Conservation (phyloP, 1,140 invertebrate genomes). For the Drosophila tani region DNA sequence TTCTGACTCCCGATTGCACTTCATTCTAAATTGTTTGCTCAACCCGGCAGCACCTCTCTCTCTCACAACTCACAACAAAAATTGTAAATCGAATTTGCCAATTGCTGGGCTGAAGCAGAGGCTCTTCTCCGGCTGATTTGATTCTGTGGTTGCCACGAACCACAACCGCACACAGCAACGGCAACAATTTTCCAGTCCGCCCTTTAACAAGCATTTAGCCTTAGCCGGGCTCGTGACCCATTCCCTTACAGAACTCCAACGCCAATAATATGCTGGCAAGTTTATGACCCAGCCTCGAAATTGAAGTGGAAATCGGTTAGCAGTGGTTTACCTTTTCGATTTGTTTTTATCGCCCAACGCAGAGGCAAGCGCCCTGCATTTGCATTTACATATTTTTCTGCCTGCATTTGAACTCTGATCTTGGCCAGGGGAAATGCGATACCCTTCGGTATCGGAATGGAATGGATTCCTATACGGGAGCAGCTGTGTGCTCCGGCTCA, state of each 20-base stretch:
- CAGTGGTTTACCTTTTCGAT: conserved; percentile 50
- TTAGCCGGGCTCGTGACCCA: conserved; percentile 68
- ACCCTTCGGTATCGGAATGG: conserved; percentile 1
- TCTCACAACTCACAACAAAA: conserved; percentile 15
- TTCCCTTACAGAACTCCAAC: conserved; percentile 29
- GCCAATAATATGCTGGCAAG: conserved; percentile 48
- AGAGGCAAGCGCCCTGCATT: conserved; percentile 73
- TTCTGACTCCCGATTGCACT: conserved; percentile 58
- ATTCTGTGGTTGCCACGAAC: conserved; percentile 74
- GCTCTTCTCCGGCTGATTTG: conserved; percentile 61
- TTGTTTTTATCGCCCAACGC: conserved; percentile 56
- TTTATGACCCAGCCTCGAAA: conserved; percentile 63
- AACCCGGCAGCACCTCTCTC: conserved; percentile 43
- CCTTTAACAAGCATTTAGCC: conserved; percentile 79
- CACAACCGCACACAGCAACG: conserved; percentile 17
- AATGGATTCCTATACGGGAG: not conserved
- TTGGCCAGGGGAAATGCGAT: conserved; percentile 38
- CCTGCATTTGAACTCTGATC: conserved; percentile 73
- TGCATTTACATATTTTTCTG: conserved; percentile 81
- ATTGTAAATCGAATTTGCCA: conserved; percentile 68
- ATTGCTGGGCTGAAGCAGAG: conserved; percentile 26
- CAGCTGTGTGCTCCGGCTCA: conserved; percentile 43
- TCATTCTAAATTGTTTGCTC: conserved; percentile 83
- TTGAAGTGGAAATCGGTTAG: conserved; percentile 63
- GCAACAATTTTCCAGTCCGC: conserved; percentile 66